Conservation (phyloP, 2,888 invertebrate genomes). For the Zootermopsis nevadensis region DNA sequence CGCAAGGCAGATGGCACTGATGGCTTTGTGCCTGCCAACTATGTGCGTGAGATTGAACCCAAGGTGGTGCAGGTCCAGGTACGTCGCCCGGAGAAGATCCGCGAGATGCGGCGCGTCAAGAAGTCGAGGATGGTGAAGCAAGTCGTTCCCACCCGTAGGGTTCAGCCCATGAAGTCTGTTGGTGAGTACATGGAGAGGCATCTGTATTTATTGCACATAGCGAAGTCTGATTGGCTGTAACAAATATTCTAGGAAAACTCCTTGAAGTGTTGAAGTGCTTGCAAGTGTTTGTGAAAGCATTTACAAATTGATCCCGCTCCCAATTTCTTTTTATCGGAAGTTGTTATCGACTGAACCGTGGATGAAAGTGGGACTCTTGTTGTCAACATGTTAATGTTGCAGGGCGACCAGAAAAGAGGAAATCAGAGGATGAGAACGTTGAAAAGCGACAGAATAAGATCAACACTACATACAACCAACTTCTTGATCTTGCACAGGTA, state of each 20-base stretch:
- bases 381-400: no score
- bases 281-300: not conserved
- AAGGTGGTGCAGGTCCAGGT: constrained; percentile 82
- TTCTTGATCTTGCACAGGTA: constrained; percentile 79
- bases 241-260: no score
- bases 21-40: constrained; percentile 98
- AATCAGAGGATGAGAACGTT: constrained; percentile 73
- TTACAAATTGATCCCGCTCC: no score
- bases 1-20: constrained; percentile 90
- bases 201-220: not conserved
- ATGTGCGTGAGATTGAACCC: constrained; percentile 92
- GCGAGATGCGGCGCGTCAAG: constrained; percentile 86
- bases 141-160: constrained; percentile 80
- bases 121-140: constrained; percentile 90
- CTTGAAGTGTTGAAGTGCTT: no score
- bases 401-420: constrained; percentile 57
- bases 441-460: constrained; percentile 84
- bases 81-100: constrained; percentile 85
- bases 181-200: not conserved
- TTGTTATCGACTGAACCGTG: no score
- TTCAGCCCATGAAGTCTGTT: constrained; percentile 31
- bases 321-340: not conserved
- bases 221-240: not conserved
- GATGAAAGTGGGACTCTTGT: no score
- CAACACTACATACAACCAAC: constrained; percentile 83